Percentiles rank a stretch among this genome's conserved stretches.
Conservation (phyloP, 1,140 invertebrate species). For the Diorhabda elongata region DNA sequence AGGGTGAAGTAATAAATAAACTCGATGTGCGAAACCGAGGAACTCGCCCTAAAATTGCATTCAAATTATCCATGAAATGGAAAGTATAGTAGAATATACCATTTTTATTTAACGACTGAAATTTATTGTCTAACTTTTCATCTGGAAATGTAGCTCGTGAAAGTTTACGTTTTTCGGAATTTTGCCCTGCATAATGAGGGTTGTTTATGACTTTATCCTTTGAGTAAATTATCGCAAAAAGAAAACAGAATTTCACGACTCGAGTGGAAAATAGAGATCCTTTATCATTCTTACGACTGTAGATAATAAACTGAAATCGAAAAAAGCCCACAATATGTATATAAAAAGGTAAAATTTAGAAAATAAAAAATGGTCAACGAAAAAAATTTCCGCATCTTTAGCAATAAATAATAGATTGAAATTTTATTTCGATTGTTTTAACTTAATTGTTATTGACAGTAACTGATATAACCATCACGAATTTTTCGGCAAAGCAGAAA, state of each 20-base stretch:
- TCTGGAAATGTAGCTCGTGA: constrained; percentile 24
- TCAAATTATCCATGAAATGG: constrained; percentile 37
- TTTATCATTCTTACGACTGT: too few relatives aligned
- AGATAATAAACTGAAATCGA: too few relatives aligned
- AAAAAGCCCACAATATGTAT: too few relatives aligned
- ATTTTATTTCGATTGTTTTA: too few relatives aligned
- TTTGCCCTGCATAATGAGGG: constrained; percentile 12
- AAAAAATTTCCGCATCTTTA: too few relatives aligned
- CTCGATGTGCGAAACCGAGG: constrained; percentile 34
- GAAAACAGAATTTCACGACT: not conserved
- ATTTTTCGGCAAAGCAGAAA: too few relatives aligned
- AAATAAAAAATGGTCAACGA: too few relatives aligned
- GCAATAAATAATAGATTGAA: too few relatives aligned
- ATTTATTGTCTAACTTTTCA: constrained; percentile 30
- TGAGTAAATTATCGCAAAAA: constrained; percentile 1
- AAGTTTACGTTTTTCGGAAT: constrained; percentile 22
- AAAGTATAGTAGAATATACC: constrained; percentile 35
- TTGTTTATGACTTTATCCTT: constrained; percentile 13
- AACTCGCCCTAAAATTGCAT: constrained; percentile 29
- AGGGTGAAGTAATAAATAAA: constrained; percentile 30
- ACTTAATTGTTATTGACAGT: too few relatives aligned
- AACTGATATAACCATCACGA: too few relatives aligned
- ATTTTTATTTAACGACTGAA: constrained; percentile 32
- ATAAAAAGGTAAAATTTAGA: too few relatives aligned
- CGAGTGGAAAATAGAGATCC: not conserved